Evolutionary conservation across 2,113 vertebrate species (phyloP), one percentile per base, ranked within the genome.

Genomic region (Stigmatopora argus): DNA sequence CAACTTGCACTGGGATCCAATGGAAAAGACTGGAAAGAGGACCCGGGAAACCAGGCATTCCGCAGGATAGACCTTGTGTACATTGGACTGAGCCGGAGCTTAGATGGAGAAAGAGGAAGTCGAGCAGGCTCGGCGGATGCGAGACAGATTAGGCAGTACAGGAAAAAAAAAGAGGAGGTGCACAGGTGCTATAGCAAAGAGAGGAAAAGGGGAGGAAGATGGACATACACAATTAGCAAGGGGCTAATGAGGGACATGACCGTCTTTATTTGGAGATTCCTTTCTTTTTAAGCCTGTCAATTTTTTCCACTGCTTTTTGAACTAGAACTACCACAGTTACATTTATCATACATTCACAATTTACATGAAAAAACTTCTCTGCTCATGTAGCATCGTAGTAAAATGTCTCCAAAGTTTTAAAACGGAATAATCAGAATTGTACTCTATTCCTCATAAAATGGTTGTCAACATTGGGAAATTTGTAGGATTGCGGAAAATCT

Each of bases 1-100:
- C 82, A 76, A 88, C 88, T 85, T 80, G 88, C 34, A 66, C 66
- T 70, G 62, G 74, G 73, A 82, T 83, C 70, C 11, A 48, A 77
- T 76, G 74, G 74, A 86, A 82, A 83, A 84, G 73, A 64, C 68
- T 0, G 48, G 66, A 60, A 82, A 83, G 75, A 76, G 53, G 72
- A 83, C 66, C 62, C 51, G 69, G 73, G 82, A 79, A 80, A 73
- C 7, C 35, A 11, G 64, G 79, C 78, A 82, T 84, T 86, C 82
- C 65, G 23, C 11, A 26, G 77, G 60, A 69, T 65, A 65, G 63
- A 35, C 49, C 53, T 75, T 76, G 78, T 88, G 78, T 83, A 79
- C 80, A 74, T 69, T 78, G 74, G 64, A 72, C 64, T 70, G 79
- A 78, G 72, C 44, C 0, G 23, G 7, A 73, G 78, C 72, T 86